Evolutionary conservation across 2,113 vertebrate species (phyloP).

Genomic region (Todiramphus chloris): DNA sequence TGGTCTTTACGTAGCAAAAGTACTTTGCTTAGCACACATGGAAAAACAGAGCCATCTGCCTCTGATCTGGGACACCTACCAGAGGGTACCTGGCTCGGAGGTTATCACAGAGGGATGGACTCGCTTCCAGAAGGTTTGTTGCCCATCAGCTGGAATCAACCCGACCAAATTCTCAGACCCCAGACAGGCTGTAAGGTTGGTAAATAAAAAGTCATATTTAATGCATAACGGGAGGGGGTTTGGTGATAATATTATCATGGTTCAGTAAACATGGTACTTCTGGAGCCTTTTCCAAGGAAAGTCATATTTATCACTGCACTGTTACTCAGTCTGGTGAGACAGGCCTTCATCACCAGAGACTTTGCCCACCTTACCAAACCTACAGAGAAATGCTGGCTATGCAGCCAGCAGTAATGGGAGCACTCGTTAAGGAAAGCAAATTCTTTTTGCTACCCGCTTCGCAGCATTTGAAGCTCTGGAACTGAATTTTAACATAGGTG

Average conservation of each 20-base stretch:
- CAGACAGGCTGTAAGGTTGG: accelerated
- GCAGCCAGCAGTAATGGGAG: background rate
- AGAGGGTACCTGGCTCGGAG: background rate
- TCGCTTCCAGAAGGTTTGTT: too few relatives aligned
- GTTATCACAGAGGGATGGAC: background rate
- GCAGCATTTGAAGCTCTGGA: background rate
- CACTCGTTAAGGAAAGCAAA: background rate
- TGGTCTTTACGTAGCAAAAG: background rate
- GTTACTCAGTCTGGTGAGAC: background rate
- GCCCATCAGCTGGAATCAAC: accelerated
- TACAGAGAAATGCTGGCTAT: accelerated
- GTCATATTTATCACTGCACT: accelerated
- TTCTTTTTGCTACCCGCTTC: background rate
- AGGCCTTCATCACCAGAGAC: background rate
- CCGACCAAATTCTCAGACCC: background rate
- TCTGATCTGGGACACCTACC: background rate
- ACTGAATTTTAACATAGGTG: background rate
- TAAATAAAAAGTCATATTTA: background rate
- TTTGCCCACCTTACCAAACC: background rate
- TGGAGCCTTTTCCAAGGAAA: background rate
- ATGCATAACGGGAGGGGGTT: background rate
- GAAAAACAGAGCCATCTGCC: accelerated
- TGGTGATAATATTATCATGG: background rate
- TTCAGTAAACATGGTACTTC: background rate
- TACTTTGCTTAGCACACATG: background rate